phyloP scores from a whole-genome alignment of 2,113 vertebrate genomes.

The Oreotrochilus melanogaster region DNA sequence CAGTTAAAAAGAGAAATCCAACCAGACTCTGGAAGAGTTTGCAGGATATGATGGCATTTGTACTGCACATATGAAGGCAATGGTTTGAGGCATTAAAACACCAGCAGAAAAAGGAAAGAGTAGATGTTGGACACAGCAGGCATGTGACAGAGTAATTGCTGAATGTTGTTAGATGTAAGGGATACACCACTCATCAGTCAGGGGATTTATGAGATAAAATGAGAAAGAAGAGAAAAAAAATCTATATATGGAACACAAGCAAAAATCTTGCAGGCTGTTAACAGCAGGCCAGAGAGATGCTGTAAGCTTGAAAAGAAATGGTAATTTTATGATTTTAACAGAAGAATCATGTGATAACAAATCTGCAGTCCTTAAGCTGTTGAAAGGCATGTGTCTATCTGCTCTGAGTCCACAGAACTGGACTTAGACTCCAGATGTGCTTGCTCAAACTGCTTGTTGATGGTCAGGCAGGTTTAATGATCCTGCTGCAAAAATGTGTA shows the following conservation, averaged over 20 bases:
- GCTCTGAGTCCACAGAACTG: background rate
- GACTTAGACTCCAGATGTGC: background rate
- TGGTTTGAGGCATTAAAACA: background rate
- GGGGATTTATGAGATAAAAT: constrained; percentile 8
- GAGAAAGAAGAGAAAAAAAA: background rate
- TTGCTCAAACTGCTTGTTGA: background rate
- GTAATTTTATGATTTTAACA: background rate
- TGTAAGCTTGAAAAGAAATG: background rate
- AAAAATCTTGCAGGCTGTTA: constrained; percentile 10
- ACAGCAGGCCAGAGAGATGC: background rate
- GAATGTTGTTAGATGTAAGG: background rate
- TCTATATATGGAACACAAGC: background rate
- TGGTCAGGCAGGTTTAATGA: background rate
- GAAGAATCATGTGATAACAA: background rate
- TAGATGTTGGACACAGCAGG: background rate
- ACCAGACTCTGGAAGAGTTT: background rate
- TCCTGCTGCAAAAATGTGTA: background rate
- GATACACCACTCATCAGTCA: background rate
- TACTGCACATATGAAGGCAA: background rate
- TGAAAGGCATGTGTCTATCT: background rate
- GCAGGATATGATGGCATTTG: background rate
- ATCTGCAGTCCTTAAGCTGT: background rate
- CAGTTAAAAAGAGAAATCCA: background rate
- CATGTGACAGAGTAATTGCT: background rate
- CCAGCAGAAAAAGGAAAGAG: background rate